phyloP scores from a whole-genome alignment of 2,888 invertebrate genomes.

The Mechanitis messenoides region DNA sequence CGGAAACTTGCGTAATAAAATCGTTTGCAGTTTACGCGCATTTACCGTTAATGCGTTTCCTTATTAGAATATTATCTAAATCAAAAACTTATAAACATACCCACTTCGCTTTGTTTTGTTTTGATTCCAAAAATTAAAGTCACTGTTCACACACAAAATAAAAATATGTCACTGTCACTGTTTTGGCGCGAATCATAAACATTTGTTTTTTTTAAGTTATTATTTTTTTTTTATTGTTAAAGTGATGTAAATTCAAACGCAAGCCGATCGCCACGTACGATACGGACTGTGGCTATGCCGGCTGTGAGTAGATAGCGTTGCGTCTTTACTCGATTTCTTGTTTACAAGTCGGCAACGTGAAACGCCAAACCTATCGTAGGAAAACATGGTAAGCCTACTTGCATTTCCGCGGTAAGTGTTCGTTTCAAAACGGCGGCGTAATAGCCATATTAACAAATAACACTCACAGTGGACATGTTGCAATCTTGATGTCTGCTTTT shows the following conservation, averaged over 20 bases:
- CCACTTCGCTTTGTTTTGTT: conserved; percentile 28
- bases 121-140: conserved; percentile 40
- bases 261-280: conserved; percentile 60
- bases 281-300: conserved; percentile 64
- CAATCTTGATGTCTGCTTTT: conserved; percentile 33
- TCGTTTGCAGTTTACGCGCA: conserved; percentile 21
- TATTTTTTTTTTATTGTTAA: conserved; percentile 19
- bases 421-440: conserved; percentile 56
- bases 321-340: conserved; percentile 49
- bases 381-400: conserved; percentile 47
- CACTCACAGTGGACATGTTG: conserved; percentile 31
- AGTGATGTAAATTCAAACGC: conserved; percentile 21
- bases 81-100: conserved; percentile 26
- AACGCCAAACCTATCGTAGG: conserved; percentile 50
- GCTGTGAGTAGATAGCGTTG: conserved; percentile 44
- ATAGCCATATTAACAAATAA: conserved; percentile 35
- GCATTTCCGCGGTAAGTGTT: conserved; percentile 29
- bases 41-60: conserved; percentile 19
- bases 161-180: conserved; percentile 52
- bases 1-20: conserved; percentile 42
- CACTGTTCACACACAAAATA: conserved; percentile 50
- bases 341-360: conserved; percentile 47
- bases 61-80: conserved; percentile 17
- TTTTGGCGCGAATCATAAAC: conserved; percentile 44
- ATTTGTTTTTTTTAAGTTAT: conserved; percentile 23